Base-by-base conservation (phyloP, 2,888 invertebrate genomes). In the Clunio marinus region DNA sequence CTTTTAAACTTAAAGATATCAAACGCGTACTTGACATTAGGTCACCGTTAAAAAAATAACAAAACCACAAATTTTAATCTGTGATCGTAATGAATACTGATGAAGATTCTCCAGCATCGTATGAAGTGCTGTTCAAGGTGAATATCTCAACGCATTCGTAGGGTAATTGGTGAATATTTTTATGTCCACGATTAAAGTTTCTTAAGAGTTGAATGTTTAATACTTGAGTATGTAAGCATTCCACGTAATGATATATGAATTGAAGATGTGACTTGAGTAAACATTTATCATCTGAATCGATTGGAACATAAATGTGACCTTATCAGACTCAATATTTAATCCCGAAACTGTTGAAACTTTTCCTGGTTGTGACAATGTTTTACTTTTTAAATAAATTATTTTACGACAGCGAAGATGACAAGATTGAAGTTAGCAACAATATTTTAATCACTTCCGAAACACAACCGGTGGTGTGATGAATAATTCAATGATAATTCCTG, bases 21-120 rank as follows among this genome's bases (percentile, higher is more conserved):
- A 17, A 51, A 20, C 10, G 51, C 13, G 57, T 57, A 57, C 57
- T 57, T 57, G 57, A 57, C 57, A 57, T 57, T 57, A 57, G 57
- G n/a, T 25, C 57, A 57, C 25, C 27, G 10, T n/a, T n/a, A n/a
- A n/a, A n/a, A n/a, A n/a, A n/a, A n/a, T n/a, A n/a, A n/a, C 32
- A 32, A 7, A 32, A 32, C 32, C 32, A 32, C 32, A 32, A 4
- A 8, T 32, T 22, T 17, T 51, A n/a, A n/a, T n/a, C n/a, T n/a
- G n/a, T n/a, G n/a, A n/a, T n/a, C n/a, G n/a, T n/a, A n/a, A n/a
- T n/a, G n/a, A n/a, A n/a, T n/a, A n/a, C n/a, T n/a, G n/a, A n/a
- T n/a, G n/a, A n/a, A n/a, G n/a, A n/a, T n/a, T n/a, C n/a, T n/a
- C n/a, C n/a, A n/a, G n/a, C n/a, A n/a, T n/a, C n/a, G n/a, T n/a